Conservation (phyloP, 2,113 vertebrate species). For the Poicephalus meyeri region DNA sequence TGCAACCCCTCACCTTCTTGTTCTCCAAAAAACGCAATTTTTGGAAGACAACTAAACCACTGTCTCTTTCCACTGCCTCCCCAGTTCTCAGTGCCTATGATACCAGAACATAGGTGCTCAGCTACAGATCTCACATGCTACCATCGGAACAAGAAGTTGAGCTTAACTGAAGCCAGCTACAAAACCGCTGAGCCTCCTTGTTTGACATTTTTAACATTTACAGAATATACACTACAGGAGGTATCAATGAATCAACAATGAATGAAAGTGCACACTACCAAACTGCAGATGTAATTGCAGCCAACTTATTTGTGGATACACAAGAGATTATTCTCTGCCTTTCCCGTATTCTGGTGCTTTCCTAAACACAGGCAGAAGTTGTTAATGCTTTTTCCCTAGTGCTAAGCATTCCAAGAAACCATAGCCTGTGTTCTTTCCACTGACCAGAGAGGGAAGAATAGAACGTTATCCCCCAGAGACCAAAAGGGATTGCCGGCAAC, state of each 20-base stretch:
- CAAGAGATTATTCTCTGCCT: constrained; percentile 5
- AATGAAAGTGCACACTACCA: not conserved
- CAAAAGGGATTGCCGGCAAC: not conserved
- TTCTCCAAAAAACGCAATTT: not conserved
- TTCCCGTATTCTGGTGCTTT: not conserved
- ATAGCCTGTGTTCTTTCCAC: not conserved
- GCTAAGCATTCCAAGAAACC: not conserved
- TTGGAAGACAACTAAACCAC: not conserved
- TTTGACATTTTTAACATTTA: not conserved
- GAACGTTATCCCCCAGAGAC: not conserved
- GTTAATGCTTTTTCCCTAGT: not conserved
- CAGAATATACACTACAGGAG: not conserved
- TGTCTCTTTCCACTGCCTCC: not conserved
- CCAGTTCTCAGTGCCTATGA: not conserved
- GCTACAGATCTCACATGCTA: not conserved
- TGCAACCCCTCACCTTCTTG: not conserved
- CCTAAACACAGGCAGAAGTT: not conserved
- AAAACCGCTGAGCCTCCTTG: not conserved
- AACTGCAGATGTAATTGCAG: not conserved
- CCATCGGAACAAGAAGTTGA: not conserved
- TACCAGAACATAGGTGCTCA: not conserved
- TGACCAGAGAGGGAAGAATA: not conserved
- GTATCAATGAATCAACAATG: not conserved
- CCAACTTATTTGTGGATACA: not conserved
- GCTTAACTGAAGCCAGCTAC: not conserved